Percentiles rank a stretch among this genome's conserved stretches.
Conservation (phyloP, 2,113 vertebrate species). For the Paedocypris sp. region DNA sequence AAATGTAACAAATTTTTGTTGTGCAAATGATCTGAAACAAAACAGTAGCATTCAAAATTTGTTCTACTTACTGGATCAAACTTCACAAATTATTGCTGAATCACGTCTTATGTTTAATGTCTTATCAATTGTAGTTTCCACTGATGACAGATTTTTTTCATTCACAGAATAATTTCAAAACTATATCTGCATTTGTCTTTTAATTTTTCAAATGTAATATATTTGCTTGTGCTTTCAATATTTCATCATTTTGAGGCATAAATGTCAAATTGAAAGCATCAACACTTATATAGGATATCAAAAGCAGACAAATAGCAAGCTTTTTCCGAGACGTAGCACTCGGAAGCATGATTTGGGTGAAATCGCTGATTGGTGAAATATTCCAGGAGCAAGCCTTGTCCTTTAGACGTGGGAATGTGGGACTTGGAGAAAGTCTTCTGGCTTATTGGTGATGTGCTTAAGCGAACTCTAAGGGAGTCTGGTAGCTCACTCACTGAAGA, state of each 20-base stretch:
- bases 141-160: too few species aligned
- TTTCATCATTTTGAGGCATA: too few species aligned
- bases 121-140: too few species aligned
- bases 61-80: too few species aligned
- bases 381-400: conserved; percentile 78
- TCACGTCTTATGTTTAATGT: too few species aligned
- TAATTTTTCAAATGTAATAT: too few species aligned
- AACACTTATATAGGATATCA: conserved; percentile 68
- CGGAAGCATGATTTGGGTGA: conserved; percentile 51
- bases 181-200: too few species aligned
- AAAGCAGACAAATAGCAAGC: conserved; percentile 76
- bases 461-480: conserved; percentile 48
- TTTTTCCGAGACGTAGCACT: conserved; percentile 78
- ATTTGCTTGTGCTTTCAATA: background rate
- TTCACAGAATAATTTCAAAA: too few species aligned
- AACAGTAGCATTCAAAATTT: too few species aligned
- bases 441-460: conserved; percentile 63
- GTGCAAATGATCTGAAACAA: too few species aligned
- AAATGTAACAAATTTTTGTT: too few species aligned
- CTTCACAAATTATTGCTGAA: too few species aligned
- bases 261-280: background rate
- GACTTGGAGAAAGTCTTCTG: conserved; percentile 45
- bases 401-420: conserved; percentile 54
- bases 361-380: conserved; percentile 60
- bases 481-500: conserved; percentile 62